phyloP scores from a whole-genome alignment of 2,888 invertebrate genomes.

The Amiota mariae region DNA sequence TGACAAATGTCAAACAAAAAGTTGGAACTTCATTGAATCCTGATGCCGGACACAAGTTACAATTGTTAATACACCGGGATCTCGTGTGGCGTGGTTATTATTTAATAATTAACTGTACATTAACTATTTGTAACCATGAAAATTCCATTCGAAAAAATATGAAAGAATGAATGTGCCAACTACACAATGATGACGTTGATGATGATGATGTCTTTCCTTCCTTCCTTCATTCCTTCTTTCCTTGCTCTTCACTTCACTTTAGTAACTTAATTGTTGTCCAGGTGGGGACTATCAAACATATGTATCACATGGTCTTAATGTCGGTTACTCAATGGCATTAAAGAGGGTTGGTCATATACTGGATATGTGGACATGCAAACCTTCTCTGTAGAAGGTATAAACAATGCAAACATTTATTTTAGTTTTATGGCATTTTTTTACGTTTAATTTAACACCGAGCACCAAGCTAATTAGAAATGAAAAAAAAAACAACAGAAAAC shows the following conservation, averaged over 20 bases:
- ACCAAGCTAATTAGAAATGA: conserved; percentile 17
- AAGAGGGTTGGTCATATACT: neutral
- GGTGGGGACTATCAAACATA: conserved; percentile 11
- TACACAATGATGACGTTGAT: conserved; percentile 2
- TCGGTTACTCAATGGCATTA: neutral
- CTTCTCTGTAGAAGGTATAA: neutral
- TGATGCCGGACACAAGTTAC: neutral
- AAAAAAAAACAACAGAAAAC: too few species aligned
- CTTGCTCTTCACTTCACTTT: too few species aligned
- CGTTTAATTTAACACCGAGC: conserved; percentile 57
- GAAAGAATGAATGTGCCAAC: neutral
- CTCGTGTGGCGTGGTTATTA: conserved; percentile 59
- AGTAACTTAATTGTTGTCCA: too few species aligned
- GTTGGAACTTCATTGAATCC: neutral
- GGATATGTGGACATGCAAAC: conserved; percentile 21
- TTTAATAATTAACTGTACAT: conserved; percentile 67
- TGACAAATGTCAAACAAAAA: neutral
- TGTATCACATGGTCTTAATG: conserved; percentile 6
- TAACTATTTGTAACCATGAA: conserved; percentile 68
- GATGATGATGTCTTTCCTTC: neutral
- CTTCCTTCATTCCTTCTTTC: too few species aligned
- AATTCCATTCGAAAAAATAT: conserved; percentile 43
- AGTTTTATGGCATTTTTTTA: conserved; percentile 55
- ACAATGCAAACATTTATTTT: conserved; percentile 54
- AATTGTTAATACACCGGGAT: conserved; percentile 8